Evolutionary conservation across 2,113 vertebrate genomes (phyloP).

Genomic region (Cryptomyrus ogoouensis): DNA sequence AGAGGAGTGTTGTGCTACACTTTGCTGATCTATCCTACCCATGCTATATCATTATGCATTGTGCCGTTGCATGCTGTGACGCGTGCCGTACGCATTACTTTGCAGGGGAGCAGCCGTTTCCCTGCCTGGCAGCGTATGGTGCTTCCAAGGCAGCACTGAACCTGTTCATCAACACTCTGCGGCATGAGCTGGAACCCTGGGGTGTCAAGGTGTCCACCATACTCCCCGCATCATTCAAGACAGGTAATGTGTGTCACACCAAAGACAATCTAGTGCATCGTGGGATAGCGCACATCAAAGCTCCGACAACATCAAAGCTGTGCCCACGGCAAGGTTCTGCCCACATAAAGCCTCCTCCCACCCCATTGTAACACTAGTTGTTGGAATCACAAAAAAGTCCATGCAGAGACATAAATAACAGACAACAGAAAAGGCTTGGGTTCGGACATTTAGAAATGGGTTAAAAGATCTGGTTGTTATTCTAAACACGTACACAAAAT

Average conservation of each 20-base stretch:
- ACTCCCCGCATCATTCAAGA: conserved; percentile 80
- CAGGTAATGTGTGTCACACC: conserved; percentile 60
- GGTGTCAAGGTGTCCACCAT: conserved; percentile 79
- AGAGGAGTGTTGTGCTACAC: not conserved
- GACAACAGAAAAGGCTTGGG: not conserved
- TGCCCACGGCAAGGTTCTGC: not conserved
- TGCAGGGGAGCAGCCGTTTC: conserved; percentile 85
- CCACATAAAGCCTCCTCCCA: not conserved
- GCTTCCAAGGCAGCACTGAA: conserved; percentile 84
- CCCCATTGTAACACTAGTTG: not conserved
- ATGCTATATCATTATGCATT: not conserved
- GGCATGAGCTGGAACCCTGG: conserved; percentile 84
- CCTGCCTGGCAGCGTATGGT: conserved; percentile 81
- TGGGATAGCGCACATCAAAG: not conserved
- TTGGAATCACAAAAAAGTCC: not conserved
- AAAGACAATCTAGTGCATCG: not conserved
- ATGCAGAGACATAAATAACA: not conserved
- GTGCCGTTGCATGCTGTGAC: not conserved
- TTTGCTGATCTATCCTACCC: not conserved
- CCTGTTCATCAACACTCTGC: conserved; percentile 75
- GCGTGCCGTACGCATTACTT: not conserved
- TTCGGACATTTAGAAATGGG: not conserved
- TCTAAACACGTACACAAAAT: not conserved
- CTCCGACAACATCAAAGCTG: not conserved
- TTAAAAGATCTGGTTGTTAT: not conserved